Base-by-base conservation (phyloP, 2,888 invertebrate genomes). In the Globia sparganii region DNA sequence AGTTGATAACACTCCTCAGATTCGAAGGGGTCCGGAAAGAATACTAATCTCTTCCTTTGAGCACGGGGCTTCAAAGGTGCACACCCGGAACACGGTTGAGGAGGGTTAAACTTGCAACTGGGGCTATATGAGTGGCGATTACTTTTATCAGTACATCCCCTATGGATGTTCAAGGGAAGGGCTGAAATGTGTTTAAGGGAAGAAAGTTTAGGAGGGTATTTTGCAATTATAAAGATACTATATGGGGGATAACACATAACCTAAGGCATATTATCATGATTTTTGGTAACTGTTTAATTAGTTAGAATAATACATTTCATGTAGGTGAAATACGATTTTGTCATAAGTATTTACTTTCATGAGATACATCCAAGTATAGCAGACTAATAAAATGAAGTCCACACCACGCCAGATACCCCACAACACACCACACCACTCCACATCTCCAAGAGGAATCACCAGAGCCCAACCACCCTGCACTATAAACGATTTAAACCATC, bases 1-100 rank as follows among this genome's bases (percentile, higher is more conserved):
- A 87, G 77, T 80, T 78, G 74, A 86, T 85, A 78, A 85, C 71
- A 68, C 61, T 65, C 62, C 66, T 82, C 66, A 80, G 49, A 74
- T 72, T 72, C 46, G 56, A 31, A 76, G 77, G 58, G 75, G 53
- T 62, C 79, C 78, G 76, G 80, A 74, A 85, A 75, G 75, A 83
- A 87, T 80, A 75, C 76, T 80, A 83, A 86, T 84, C 71, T 83
- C 76, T 81, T 72, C 78, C 56, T 69, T 64, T 43, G 66, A 75
- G 64, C 56, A 72, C 31, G 34, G 64, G 46, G 72, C n/a, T 25
- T 53, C 40, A 73, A 72, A 82, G 73, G 65, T 85, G 79, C 71
- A 75, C 68, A 37, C 70, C 76, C 76, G 79, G 75, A 76, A 81
- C 65, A 61, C n/a, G 28, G 56, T n/a, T 43, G 68, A 80, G 37